Evolutionary conservation across 2,888 invertebrate species (phyloP).

Genomic region (Seladonia tumulorum): DNA sequence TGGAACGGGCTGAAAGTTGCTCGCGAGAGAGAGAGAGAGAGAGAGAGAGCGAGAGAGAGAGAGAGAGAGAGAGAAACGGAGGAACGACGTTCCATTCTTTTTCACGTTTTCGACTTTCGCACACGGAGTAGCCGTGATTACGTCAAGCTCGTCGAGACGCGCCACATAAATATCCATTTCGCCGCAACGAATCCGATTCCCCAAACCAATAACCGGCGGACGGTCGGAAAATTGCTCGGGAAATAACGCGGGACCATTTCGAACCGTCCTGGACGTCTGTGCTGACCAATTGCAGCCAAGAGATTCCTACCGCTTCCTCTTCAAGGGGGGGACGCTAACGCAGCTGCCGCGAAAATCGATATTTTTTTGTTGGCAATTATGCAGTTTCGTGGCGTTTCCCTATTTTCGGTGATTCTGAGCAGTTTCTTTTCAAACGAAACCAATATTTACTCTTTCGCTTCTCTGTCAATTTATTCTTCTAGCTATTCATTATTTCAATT

Average conservation of each 20-base stretch:
- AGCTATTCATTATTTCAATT: neutral
- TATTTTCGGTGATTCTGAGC: neutral
- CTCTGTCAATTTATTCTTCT: neutral
- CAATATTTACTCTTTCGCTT: neutral
- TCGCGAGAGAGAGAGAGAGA: neutral
- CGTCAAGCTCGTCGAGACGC: conserved; percentile 41
- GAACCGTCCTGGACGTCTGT: neutral
- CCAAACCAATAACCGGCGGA: conserved; percentile 54
- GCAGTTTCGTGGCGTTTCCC: neutral
- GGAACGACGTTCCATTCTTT: conserved; percentile 1
- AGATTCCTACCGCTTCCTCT: neutral
- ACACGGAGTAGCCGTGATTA: conserved; percentile 25
- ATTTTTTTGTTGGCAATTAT: neutral
- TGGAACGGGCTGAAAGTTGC: conserved; percentile 13
- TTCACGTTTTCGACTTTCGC: conserved; percentile 11
- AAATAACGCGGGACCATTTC: conserved; percentile 55
- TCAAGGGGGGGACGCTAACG: neutral
- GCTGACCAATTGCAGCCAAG: neutral
- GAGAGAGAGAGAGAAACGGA: neutral
- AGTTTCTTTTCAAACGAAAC: neutral
- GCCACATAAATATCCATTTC: conserved; percentile 71
- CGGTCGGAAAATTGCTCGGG: conserved; percentile 59
- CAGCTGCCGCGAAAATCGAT: neutral
- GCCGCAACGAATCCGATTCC: conserved; percentile 69
- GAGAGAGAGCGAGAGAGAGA: neutral